A percentile compares a stretch with the other conserved stretches of the same genome.
phyloP scores from a whole-genome alignment of 2,113 vertebrate species.

The Ophthalmolycus amberensis region DNA sequence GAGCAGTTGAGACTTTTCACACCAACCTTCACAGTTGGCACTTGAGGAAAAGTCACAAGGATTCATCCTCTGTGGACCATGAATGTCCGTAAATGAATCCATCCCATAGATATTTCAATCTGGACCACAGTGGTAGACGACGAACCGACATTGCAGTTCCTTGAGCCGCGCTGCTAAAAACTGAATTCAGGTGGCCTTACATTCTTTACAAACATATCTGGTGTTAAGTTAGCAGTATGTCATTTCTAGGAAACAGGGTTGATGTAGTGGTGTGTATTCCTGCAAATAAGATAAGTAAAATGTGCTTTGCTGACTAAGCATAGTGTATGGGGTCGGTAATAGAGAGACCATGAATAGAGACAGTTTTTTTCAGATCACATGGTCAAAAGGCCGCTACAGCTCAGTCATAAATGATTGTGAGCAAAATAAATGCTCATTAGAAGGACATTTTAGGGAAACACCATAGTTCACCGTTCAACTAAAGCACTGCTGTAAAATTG shows the following conservation, averaged over 20 bases:
- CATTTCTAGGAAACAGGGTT: background rate
- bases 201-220: background rate
- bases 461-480: slow-evolving; percentile 56
- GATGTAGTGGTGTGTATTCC: slow-evolving; percentile 4
- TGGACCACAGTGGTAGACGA: background rate
- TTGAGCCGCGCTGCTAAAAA: background rate
- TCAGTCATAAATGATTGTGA: slow-evolving; percentile 64
- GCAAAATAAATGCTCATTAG: slow-evolving; percentile 76
- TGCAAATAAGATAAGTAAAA: slow-evolving; percentile 38
- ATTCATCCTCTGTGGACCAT: background rate
- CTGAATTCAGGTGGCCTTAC: background rate
- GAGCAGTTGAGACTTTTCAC: background rate
- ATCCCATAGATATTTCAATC: background rate
- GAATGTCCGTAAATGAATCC: background rate
- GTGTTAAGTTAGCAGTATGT: background rate
- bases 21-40: background rate
- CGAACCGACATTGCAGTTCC: background rate
- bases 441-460: slow-evolving; percentile 66
- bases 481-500: slow-evolving; percentile 71
- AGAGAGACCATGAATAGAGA: slow-evolving; percentile 51
- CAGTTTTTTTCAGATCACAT: slow-evolving; percentile 31
- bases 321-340: slow-evolving; percentile 50
- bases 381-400: slow-evolving; percentile 52
- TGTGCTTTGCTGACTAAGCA: slow-evolving; percentile 60
- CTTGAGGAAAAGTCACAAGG: background rate